Conservation (phyloP, 2,888 invertebrate genomes). For the Eilema depressum region DNA sequence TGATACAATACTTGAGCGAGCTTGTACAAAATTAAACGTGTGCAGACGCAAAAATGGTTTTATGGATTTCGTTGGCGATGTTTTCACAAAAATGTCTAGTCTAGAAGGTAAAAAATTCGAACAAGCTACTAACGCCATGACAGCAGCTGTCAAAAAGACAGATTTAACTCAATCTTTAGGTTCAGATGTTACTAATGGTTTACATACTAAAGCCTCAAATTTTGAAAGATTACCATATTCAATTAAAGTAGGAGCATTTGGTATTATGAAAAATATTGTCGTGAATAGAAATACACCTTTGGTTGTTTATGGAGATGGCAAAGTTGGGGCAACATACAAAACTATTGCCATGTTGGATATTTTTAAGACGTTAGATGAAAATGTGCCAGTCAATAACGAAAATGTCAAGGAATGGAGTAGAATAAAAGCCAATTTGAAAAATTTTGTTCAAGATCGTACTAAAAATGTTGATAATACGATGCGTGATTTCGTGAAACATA, state of each 20-base stretch:
- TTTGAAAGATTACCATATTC: neutral
- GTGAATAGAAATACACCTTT: constrained; percentile 51
- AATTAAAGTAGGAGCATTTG: neutral
- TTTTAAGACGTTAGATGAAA: constrained; percentile 32
- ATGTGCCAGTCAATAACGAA: neutral
- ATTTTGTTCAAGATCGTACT: neutral
- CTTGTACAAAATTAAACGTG: constrained; percentile 58
- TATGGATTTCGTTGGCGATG: constrained; percentile 49
- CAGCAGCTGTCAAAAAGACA: constrained; percentile 53
- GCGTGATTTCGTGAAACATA: neutral
- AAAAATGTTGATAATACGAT: neutral
- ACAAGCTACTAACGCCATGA: constrained; percentile 49
- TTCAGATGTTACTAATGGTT: neutral
- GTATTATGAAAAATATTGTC: constrained; percentile 9
- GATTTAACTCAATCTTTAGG: constrained; percentile 42
- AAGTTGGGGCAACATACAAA: constrained; percentile 41
- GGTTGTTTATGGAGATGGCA: constrained; percentile 30
- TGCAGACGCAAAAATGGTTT: constrained; percentile 54
- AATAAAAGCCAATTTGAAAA: neutral
- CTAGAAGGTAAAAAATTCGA: constrained; percentile 52
- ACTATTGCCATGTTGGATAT: constrained; percentile 56
- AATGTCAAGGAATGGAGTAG: constrained; percentile 9
- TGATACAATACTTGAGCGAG: constrained; percentile 51
- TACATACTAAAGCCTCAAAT: neutral
- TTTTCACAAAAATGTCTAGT: constrained; percentile 47